These are phyloP conservation scores for Orussus abietinus DNA, from an alignment of 1,140 invertebrate species.

Conservation along the genomic window DNA sequence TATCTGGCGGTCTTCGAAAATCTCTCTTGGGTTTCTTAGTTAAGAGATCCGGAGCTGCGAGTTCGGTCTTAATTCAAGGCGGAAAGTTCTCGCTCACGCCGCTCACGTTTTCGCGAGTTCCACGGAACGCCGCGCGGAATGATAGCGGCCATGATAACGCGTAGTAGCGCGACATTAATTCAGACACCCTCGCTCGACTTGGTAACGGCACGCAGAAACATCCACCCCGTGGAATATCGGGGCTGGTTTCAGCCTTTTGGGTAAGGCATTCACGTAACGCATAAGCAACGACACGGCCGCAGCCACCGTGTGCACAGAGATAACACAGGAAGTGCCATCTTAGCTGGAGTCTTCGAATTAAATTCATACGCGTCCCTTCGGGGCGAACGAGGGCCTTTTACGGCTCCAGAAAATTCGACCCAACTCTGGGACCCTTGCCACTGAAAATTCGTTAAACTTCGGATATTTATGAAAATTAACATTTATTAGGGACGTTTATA, in stretches of 20 bases:
- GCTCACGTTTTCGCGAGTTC: conserved; percentile 31
- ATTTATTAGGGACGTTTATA: too few species aligned
- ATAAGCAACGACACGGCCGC: conserved; percentile 40
- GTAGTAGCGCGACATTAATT: conserved; percentile 35
- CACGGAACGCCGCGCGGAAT: conserved; percentile 15
- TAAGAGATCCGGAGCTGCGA: too few species aligned
- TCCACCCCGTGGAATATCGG: conserved; percentile 10
- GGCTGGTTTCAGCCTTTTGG: conserved; percentile 30
- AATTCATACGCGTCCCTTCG: too few species aligned
- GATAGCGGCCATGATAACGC: conserved; percentile 32
- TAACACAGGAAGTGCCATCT: conserved; percentile 32
- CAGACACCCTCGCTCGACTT: conserved; percentile 18
- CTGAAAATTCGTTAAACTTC: too few species aligned
- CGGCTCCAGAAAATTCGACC: too few species aligned
- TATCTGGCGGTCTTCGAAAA: too few species aligned
- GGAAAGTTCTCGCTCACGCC: conserved; percentile 31
- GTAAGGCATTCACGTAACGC: conserved; percentile 42
- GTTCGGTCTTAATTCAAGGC: conserved; percentile 20
- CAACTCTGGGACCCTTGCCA: too few species aligned
- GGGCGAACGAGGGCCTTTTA: too few species aligned
- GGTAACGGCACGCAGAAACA: conserved; percentile 22
- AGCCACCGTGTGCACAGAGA: conserved; percentile 41
- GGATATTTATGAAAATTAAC: too few species aligned
- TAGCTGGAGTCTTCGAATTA: conserved; percentile 31
- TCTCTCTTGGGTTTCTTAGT: too few species aligned